A percentile compares a stretch with the other conserved stretches of the same genome.
phyloP scores from a whole-genome alignment of 2,888 invertebrate genomes.

The Strigamia transsilvanica region DNA sequence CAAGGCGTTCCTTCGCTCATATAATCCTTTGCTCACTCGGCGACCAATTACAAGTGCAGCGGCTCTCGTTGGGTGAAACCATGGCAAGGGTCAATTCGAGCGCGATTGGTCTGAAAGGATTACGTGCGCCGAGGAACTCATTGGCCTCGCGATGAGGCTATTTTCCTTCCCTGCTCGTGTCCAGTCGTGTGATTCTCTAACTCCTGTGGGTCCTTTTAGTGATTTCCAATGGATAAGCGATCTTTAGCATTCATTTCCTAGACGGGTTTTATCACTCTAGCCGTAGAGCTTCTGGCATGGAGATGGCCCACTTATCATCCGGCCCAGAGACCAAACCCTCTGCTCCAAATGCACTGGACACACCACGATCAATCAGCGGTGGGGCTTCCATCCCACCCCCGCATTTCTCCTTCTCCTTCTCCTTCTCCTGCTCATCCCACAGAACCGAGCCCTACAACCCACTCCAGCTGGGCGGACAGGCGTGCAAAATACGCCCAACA shows the following conservation, averaged over 20 bases:
- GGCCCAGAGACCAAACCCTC: neutral
- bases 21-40: neutral
- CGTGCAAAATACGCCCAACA: conserved; percentile 34
- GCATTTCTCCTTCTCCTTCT: neutral
- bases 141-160: conserved; percentile 27
- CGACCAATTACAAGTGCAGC: conserved; percentile 26
- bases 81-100: conserved; percentile 2
- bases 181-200: conserved; percentile 34
- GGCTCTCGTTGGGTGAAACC: neutral
- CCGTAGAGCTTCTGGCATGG: conserved; percentile 38
- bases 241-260: conserved; percentile 50
- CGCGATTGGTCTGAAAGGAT: conserved; percentile 31
- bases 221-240: conserved; percentile 38
- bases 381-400: neutral
- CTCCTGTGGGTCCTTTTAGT: conserved; percentile 18
- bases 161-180: neutral
- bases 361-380: conserved; percentile 6
- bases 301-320: conserved; percentile 51
- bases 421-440: neutral
- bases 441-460: neutral
- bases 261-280: conserved; percentile 49
- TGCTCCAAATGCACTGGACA: conserved; percentile 42
- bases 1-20: neutral
- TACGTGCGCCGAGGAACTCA: neutral
- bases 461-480: conserved; percentile 38